These are phyloP conservation scores for Spongilla lacustris DNA, from an alignment of 37 sponge, comb jelly and placozoan genomes.

Conservation along the genomic window DNA sequence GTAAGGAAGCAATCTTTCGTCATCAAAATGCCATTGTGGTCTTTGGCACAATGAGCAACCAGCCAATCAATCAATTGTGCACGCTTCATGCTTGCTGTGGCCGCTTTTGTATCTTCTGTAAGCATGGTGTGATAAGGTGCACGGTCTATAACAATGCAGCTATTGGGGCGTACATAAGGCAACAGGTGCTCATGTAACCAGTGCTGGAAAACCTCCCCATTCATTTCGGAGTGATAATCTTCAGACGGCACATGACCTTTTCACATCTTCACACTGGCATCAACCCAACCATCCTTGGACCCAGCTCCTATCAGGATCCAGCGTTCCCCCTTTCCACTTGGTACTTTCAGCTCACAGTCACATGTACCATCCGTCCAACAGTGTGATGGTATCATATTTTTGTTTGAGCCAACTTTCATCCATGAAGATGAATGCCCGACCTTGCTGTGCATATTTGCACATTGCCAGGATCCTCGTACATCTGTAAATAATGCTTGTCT, in stretches of 20 bases:
- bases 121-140: not conserved
- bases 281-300: not conserved
- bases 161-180: not conserved
- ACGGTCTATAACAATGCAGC: not conserved
- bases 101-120: not conserved
- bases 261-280: not conserved
- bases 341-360: not conserved
- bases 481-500: not conserved
- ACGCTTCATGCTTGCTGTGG: not conserved
- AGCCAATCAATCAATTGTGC: not conserved
- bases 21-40: not conserved
- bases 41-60: not conserved
- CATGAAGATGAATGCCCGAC: not conserved
- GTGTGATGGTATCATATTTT: not conserved
- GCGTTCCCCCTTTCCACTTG: not conserved
- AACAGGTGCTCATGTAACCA: not conserved
- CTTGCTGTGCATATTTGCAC: not conserved
- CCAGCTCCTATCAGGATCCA: not conserved
- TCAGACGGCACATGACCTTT: too few relatives aligned
- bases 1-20: not conserved
- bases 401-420: not conserved
- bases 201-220: not conserved
- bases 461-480: not conserved
- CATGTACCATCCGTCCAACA: not conserved
- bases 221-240: not conserved